Evolutionary conservation across 2,797 vertebrate species (phyloP), one percentile per base, ranked within the genome.

Genomic region (Sebastes nivosus): DNA sequence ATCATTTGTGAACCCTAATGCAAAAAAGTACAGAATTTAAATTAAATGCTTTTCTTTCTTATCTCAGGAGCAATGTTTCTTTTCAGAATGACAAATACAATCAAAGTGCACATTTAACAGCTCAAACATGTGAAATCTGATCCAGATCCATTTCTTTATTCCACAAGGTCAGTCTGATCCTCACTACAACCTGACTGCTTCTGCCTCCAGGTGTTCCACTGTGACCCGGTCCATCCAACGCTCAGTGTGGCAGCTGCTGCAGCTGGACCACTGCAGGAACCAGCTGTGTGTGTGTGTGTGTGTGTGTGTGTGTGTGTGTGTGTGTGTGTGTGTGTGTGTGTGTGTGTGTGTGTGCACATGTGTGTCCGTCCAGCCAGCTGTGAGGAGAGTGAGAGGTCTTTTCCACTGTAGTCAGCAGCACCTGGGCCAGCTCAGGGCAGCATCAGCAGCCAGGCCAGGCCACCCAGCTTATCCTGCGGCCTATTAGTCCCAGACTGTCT

Each of bases 341-440:
- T 83, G 61, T 67, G 80, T 82, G 61, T 65, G 80, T 83, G 61
- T 70, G 80, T 77, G 32, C n/a, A n/a, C n/a, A n/a, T 1, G 32
- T 11, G 61, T 70, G 80, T 83, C 55, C n/a, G 46, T 88, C 72
- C 79, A 86, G 84, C 75, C 86, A 90, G 88, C 84, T 88, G 90
- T 77, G 50, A 67, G 79, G 14, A 85, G 80, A 90, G 85, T 83
- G 85, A 87, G 82, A 78, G 58, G 79, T 81, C 86, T 92, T 94
- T 95, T 95, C 92, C 93, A 92, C 84, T 72, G 2, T 22, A 91
- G 90, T 94, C 93, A 94, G 93, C 90, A 91, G 85, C 93, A 93
- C 85, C 85, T 87, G 84, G 87, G 77, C 86, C 82, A 85, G 83
- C 72, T 79, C 79, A 65, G 74, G 83, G 83, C 81, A 86, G 79